phyloP scores from a whole-genome alignment of 2,113 vertebrate species.

The Choloepus hoffmanni region DNA sequence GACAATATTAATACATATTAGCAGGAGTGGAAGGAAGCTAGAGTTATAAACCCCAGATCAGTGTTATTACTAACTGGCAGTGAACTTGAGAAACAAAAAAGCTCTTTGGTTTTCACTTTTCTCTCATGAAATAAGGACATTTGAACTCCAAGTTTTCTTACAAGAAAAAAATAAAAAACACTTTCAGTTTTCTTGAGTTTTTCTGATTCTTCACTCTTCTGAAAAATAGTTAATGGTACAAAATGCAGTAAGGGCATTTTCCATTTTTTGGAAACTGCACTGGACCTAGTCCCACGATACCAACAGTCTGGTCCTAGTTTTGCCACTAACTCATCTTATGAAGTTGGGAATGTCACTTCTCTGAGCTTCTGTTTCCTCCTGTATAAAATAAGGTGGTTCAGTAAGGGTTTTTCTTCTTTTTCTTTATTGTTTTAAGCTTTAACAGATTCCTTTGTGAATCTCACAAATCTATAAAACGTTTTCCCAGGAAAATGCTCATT shows the following conservation, averaged over 20 bases:
- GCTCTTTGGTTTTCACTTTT: neutral
- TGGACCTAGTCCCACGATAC: neutral
- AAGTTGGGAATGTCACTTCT: neutral
- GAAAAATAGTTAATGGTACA: neutral
- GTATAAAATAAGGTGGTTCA: neutral
- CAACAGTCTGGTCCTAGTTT: neutral
- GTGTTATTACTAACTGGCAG: neutral
- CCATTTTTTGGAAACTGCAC: neutral
- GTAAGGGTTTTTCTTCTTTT: neutral
- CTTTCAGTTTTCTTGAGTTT: neutral
- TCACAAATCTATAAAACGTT: neutral
- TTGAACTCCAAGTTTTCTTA: neutral
- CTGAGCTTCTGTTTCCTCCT: neutral
- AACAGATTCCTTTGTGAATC: neutral
- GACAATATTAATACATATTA: neutral
- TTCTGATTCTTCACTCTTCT: neutral
- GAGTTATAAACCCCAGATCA: neutral
- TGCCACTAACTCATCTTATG: neutral
- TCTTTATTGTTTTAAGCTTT: neutral
- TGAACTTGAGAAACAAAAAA: neutral
- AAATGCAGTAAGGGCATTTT: neutral
- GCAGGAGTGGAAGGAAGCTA: neutral
- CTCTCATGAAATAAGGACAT: neutral
- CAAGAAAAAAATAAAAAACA: neutral
- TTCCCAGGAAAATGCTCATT: neutral